Evolutionary conservation across 2,797 vertebrate genomes (phyloP).

Genomic region (Lepus townsendii): DNA sequence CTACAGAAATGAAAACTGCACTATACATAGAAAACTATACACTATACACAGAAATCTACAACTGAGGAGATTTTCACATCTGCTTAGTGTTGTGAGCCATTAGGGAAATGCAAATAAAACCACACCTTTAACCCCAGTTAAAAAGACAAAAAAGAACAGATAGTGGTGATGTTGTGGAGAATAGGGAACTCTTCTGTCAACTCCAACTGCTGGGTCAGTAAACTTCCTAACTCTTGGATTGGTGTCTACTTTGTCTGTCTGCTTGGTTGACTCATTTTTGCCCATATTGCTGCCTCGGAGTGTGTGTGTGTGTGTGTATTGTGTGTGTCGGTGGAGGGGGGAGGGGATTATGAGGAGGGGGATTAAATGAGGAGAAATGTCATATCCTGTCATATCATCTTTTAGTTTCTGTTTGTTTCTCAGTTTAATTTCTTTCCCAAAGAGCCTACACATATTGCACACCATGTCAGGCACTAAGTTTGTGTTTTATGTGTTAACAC

Average conservation of each 20-base stretch:
- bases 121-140: no score
- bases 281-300: not conserved
- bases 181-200: not conserved
- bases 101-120: no score
- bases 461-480: not conserved
- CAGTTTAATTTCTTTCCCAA: not conserved
- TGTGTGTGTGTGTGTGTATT: not conserved
- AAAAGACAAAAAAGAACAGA: no score
- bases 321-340: not conserved
- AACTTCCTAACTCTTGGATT: not conserved
- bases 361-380: not conserved
- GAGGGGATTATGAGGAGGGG: not conserved
- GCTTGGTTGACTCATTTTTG: not conserved
- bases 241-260: not conserved
- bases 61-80: no score
- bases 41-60: no score
- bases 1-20: not conserved
- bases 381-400: not conserved
- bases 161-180: no score
- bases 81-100: no score
- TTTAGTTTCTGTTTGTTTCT: constrained; percentile 7
- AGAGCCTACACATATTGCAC: not conserved
- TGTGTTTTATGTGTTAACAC: not conserved
- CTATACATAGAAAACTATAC: no score
- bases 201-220: not conserved